phyloP scores from a whole-genome alignment of 2,888 invertebrate genomes.

The Minunthozetes semirufus region DNA sequence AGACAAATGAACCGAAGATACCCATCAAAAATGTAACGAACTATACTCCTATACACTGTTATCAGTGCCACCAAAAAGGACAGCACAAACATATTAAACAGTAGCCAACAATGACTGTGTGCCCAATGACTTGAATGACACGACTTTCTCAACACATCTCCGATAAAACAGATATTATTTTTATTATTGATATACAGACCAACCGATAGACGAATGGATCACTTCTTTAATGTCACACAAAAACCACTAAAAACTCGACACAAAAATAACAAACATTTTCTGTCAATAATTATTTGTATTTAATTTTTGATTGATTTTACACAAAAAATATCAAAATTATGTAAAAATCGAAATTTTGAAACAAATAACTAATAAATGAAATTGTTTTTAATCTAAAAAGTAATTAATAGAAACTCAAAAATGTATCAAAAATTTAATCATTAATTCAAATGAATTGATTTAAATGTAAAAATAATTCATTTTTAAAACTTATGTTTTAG shows the following conservation, averaged over 20 bases:
- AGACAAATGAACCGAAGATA: constrained; percentile 28
- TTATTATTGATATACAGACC: too few species aligned
- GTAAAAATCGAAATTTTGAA: too few species aligned
- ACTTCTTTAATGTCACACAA: too few species aligned
- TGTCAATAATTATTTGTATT: too few species aligned
- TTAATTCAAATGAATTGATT: not conserved
- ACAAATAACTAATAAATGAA: too few species aligned
- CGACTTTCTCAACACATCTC: not conserved
- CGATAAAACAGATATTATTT: constrained; percentile 7
- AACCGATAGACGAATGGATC: too few species aligned
- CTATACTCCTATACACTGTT: not conserved
- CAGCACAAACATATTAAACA: constrained; percentile 30
- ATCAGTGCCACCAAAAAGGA: constrained; percentile 20
- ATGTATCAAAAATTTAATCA: not conserved
- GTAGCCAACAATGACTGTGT: not conserved
- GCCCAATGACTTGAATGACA: not conserved
- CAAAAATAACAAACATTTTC: not conserved
- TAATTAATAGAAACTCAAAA: not conserved
- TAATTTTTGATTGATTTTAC: not conserved
- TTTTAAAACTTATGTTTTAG: not conserved
- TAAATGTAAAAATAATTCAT: not conserved
- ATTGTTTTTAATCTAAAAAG: too few species aligned
- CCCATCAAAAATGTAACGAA: constrained; percentile 29
- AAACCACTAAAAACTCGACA: too few species aligned
- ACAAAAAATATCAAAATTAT: not conserved